These are phyloP conservation scores for Gryllus longicercus DNA, from an alignment of 2,888 invertebrate genomes.

Conservation along the genomic window DNA sequence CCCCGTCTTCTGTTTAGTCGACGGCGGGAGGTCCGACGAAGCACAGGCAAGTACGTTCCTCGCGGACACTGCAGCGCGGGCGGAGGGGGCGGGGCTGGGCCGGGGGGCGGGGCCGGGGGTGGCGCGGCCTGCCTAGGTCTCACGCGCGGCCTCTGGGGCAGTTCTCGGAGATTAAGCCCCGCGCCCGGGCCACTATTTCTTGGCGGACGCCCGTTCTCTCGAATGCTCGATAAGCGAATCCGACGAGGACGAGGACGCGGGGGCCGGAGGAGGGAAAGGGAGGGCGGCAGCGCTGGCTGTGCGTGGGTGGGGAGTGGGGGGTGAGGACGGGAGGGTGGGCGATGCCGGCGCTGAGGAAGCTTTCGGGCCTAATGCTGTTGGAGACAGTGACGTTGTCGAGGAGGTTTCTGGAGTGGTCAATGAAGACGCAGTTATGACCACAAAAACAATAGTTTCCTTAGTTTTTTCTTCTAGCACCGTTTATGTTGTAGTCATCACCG, in stretches of 20 bases:
- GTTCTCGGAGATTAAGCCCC: not conserved
- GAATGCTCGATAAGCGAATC: constrained; percentile 10
- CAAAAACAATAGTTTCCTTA: no score
- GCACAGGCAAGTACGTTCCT: no score
- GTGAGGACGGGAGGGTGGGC: no score
- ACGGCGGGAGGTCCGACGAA: no score
- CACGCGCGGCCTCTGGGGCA: not conserved
- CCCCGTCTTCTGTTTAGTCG: no score
- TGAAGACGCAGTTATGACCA: no score
- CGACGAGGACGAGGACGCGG: not conserved
- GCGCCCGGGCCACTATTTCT: not conserved
- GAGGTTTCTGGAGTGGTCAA: no score
- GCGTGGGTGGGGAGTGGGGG: not conserved
- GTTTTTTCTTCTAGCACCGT: no score
- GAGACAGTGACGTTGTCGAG: no score
- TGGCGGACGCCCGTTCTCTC: not conserved
- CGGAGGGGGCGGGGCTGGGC: not conserved
- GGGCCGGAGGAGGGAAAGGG: not conserved
- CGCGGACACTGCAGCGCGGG: not conserved
- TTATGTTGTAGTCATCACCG: no score
- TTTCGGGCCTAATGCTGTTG: no score
- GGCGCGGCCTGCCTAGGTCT: not conserved
- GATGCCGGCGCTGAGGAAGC: no score
- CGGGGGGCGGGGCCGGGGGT: not conserved
- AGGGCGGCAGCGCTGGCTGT: not conserved